Evolutionary conservation across 2,888 invertebrate species (phyloP), one percentile per base, ranked within the genome.

Genomic region (Eupsilia transversa): DNA sequence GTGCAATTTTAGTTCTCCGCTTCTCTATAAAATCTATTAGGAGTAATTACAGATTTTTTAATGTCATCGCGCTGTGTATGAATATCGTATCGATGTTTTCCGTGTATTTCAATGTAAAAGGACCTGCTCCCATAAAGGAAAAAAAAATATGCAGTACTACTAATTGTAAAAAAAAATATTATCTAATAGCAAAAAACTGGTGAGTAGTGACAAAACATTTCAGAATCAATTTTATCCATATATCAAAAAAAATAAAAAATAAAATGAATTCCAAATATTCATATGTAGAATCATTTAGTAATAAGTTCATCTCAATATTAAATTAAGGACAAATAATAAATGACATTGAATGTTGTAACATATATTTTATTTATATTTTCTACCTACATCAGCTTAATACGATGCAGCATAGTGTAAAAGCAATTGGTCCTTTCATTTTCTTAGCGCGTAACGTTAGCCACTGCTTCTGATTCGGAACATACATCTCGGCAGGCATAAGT

Each of bases 401-500:
- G 57, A 94, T 83, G 83, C 96, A 96, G 83, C 96, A 96, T 5
- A 95, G 84, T 9, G 94, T 92, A 79, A 94, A 94, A 14, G 91
- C 93, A 57, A 93, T 87, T 27, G 95, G 94, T 52, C 93, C 94
- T 69, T 91, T 92, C 17, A 95, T 79, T 86, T 95, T 97, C 66
- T 96, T 95, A 30, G 98, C 98, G 61, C 98, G 97, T 59, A 98
- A 95, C 82, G 98, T 97, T 17, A 99, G 96, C 98, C 98, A 99
- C 89, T 98, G 98, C 92, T 98, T 98, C 93, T 99, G 98, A 94
- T 99, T 98, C 4, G 98, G 98, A 17, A 99, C 98, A 91, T 98
- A 99, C 98, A 99, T 98, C 94, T 99, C 99, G 0, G 98, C 98
- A 0, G 98, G 99, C 97, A 99, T 98, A 87, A 98, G 96, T 43